These are phyloP conservation scores for Mustela lutreola DNA, from an alignment of 2,113 vertebrate species.

Conservation along the genomic window DNA sequence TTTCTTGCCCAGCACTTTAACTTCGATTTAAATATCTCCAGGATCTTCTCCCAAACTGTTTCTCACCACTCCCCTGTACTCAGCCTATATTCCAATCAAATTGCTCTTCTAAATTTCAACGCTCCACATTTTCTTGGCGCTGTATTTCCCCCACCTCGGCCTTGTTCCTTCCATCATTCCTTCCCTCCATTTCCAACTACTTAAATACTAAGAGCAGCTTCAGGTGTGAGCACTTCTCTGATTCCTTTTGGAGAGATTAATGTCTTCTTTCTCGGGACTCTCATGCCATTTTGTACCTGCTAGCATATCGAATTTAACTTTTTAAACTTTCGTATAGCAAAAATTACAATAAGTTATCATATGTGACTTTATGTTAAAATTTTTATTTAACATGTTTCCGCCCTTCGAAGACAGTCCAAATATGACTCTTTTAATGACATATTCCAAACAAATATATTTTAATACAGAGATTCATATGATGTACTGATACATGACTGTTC, in stretches of 20 bases:
- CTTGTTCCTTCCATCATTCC: neutral
- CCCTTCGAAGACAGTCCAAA: neutral
- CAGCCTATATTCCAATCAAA: neutral
- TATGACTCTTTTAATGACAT: neutral
- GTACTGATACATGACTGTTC: neutral
- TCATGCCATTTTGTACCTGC: neutral
- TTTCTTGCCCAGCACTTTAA: neutral
- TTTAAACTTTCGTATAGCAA: neutral
- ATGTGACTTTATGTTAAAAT: neutral
- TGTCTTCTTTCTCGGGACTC: neutral
- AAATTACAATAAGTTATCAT: neutral
- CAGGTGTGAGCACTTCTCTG: neutral
- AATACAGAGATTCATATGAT: neutral
- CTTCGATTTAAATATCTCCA: neutral
- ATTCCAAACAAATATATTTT: slow-evolving; percentile 45
- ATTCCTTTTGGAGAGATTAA: neutral
- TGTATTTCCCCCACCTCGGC: neutral
- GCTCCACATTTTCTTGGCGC: neutral
- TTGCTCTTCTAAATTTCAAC: neutral
- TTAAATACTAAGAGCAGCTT: neutral
- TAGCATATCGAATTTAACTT: neutral
- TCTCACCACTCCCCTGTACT: neutral
- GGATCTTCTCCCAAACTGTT: neutral
- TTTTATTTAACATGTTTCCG: neutral
- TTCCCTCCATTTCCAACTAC: neutral